These are phyloP conservation scores for Erebia epiphron DNA, from an alignment of 2,888 invertebrate genomes.

Conservation along the genomic window DNA sequence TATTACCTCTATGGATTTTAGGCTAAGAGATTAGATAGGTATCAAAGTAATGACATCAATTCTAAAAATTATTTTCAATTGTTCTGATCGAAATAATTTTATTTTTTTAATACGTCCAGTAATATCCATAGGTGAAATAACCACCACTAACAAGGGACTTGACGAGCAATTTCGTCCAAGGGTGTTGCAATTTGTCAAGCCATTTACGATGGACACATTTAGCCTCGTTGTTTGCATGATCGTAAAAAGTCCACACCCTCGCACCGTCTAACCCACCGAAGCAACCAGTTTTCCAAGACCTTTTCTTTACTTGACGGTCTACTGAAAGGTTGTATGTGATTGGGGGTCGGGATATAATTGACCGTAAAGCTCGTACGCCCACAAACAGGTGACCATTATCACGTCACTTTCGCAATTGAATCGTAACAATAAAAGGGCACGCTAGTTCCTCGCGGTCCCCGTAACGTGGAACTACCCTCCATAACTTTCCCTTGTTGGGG, in stretches of 20 bases:
- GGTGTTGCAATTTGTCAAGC: conserved; percentile 72
- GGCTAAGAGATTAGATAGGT: too few species aligned
- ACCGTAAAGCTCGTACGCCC: conserved; percentile 52
- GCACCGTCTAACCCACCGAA: conserved; percentile 53
- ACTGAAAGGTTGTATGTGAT: conserved; percentile 9
- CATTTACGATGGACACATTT: conserved; percentile 68
- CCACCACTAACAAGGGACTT: conserved; percentile 59
- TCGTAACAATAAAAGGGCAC: conserved; percentile 62
- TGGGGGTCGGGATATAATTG: conserved; percentile 50
- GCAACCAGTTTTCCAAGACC: conserved; percentile 39
- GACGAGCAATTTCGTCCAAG: conserved; percentile 62
- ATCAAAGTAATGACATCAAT: too few species aligned
- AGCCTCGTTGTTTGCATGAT: conserved; percentile 73
- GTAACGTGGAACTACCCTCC: conserved; percentile 53
- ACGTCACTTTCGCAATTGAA: conserved; percentile 68
- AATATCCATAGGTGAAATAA: background rate
- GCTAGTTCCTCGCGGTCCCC: conserved; percentile 61
- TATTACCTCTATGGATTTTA: too few species aligned
- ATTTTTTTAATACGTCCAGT: background rate
- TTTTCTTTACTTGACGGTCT: conserved; percentile 33
- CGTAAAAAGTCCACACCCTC: conserved; percentile 74
- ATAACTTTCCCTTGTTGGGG: conserved; percentile 8
- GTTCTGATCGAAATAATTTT: too few species aligned
- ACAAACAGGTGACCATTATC: conserved; percentile 68
- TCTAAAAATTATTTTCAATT: too few species aligned